These are phyloP conservation scores for Chelonus insularis DNA, from an alignment of 1,140 invertebrate genomes.

Conservation along the genomic window DNA sequence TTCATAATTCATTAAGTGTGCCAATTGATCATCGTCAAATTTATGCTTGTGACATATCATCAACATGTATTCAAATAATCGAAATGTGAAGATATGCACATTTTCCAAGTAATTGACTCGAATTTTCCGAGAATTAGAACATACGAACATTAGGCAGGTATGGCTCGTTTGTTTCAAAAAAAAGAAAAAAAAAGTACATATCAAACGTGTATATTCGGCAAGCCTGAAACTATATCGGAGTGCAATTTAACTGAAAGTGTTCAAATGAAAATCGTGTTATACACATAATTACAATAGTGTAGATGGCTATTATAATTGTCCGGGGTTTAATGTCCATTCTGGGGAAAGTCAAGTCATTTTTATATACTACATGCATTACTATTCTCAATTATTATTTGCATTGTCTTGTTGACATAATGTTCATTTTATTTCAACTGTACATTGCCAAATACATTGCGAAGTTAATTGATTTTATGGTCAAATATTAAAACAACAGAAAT, in stretches of 20 bases:
- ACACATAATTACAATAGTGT: neutral
- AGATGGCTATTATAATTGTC: neutral
- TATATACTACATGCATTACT: no score
- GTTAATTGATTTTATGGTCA: no score
- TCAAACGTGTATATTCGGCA: constrained; percentile 11
- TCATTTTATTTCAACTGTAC: no score
- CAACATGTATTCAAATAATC: neutral
- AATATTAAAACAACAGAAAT: no score
- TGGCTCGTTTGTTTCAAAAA: neutral
- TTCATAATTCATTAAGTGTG: neutral
- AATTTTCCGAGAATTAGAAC: neutral
- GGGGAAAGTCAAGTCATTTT: no score
- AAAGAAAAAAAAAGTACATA: constrained; percentile 3
- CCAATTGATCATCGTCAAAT: constrained; percentile 13
- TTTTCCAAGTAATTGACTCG: no score
- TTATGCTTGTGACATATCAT: constrained; percentile 8
- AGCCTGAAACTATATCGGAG: constrained; percentile 17
- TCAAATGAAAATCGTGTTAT: constrained; percentile 6
- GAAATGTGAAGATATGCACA: no score
- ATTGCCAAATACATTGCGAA: no score
- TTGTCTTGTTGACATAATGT: no score
- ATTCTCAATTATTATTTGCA: no score
- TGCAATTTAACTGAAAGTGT: constrained; percentile 18
- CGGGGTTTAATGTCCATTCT: neutral
- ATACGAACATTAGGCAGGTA: neutral